Base-by-base conservation (phyloP, 2,797 vertebrate species). In the Emydoidea blandingii region DNA sequence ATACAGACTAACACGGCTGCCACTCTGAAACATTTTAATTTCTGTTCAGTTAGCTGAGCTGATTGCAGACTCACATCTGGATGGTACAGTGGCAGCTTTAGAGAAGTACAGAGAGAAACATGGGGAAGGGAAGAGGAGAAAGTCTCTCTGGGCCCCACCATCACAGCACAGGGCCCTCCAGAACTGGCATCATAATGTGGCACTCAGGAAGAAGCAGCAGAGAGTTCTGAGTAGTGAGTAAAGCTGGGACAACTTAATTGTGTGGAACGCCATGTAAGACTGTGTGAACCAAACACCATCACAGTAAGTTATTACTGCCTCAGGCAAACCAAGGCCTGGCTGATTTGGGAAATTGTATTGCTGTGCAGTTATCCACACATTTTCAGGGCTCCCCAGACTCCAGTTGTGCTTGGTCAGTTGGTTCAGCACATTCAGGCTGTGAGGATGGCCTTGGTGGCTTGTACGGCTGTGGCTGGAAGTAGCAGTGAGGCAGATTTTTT, bases 141-240 rank as follows among this genome's bases (percentile, higher is more conserved):
- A 93, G 81, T 74, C 47, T 79, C 62, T 57, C n/a, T 78, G 89
- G 86, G 65, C 56, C 9, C 86, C 95, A 44, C 86, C 85, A 50
- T 49, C 47, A 59, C 98, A 99, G 95, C 97, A 98, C 89, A 98
- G 98, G 87, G 99, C 99, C 86, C 98, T 99, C 78, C 97, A 97
- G 89, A 98, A 99, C 91, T 99, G 99, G 99, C 84, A 96, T 34
- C 93, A 52, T 89, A 98, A 99, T 87, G 98, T 99, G 97, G 88
- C 80, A 52, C 97, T 98, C 96, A 96, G 99, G 90, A 98, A 97
- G 92, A 97, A 85, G 72, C 99, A 99, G 97, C 98, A 99, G 97
- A 96, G 97, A 50, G 34, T 97, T 27, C 98, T 99, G 90, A 98
- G 99, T 18, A 97, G 99, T 99, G 93, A 98, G 98, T 95, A 50